Evolutionary conservation across 2,888 invertebrate genomes (phyloP).

Genomic region (Magallana nippona): DNA sequence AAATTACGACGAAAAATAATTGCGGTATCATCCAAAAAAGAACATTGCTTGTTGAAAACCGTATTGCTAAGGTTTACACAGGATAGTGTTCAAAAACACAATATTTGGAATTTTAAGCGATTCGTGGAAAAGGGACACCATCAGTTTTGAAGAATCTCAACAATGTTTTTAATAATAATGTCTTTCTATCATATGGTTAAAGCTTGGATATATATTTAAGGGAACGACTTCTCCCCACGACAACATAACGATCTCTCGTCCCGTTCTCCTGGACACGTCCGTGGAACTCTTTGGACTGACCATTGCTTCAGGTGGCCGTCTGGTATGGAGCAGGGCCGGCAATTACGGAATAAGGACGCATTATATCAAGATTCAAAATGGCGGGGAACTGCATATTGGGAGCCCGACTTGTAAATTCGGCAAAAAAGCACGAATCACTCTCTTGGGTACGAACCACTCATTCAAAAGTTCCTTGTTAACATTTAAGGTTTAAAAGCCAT

Average conservation of each 20-base stretch:
- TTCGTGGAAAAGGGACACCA: too few relatives aligned
- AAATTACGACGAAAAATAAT: too few relatives aligned
- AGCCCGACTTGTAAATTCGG: slow-evolving; percentile 57
- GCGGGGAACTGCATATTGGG: slow-evolving; percentile 58
- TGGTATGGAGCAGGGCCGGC: slow-evolving; percentile 36
- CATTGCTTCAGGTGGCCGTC: slow-evolving; percentile 12
- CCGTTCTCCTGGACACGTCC: slow-evolving; percentile 9
- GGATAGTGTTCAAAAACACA: too few relatives aligned
- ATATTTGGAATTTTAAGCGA: too few relatives aligned
- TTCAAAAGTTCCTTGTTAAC: neutral
- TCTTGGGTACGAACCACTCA: slow-evolving; percentile 51
- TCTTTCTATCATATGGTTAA: too few relatives aligned
- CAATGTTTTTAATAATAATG: too few relatives aligned
- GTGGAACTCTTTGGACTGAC: slow-evolving; percentile 12
- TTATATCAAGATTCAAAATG: slow-evolving; percentile 54
- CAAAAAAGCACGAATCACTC: slow-evolving; percentile 53
- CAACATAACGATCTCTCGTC: neutral
- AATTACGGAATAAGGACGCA: slow-evolving; percentile 17
- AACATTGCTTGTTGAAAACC: too few relatives aligned
- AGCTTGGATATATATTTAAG: too few relatives aligned
- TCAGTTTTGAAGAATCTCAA: too few relatives aligned
- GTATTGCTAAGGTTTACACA: too few relatives aligned
- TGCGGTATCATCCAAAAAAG: too few relatives aligned
- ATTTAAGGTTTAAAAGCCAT: neutral
- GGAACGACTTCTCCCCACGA: neutral